Percentiles rank a stretch among this genome's conserved stretches.
Conservation (phyloP, 2,113 vertebrate genomes). For the Ammodramus savannarum region DNA sequence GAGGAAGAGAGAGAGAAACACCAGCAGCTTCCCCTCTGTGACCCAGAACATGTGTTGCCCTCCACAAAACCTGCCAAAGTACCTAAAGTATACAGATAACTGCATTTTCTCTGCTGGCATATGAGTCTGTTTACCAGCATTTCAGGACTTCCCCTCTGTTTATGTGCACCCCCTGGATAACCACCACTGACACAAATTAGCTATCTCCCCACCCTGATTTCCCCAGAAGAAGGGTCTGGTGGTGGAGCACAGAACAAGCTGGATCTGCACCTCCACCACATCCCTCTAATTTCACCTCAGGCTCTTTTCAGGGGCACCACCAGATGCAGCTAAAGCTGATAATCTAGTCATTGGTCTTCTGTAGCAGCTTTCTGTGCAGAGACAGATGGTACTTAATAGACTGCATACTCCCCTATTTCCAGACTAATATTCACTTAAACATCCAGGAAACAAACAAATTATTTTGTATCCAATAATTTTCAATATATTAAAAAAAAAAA, state of each 20-base stretch:
- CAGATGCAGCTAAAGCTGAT: neutral
- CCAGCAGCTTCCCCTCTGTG: neutral
- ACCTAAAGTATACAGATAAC: neutral
- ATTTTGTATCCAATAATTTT: neutral
- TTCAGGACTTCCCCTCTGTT: neutral
- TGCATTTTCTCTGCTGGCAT: neutral
- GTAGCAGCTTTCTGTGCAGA: neutral
- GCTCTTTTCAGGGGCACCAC: neutral
- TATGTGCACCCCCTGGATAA: neutral
- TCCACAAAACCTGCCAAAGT: neutral
- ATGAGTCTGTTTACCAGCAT: neutral
- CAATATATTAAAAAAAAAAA: neutral
- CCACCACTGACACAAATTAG: neutral
- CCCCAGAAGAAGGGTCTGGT: neutral
- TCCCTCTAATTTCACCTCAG: neutral
- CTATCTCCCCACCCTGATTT: neutral
- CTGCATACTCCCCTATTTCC: neutral
- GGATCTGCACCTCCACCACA: neutral
- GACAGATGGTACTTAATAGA: neutral
- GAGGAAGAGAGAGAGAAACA: neutral
- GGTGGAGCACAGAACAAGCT: fast-evolving
- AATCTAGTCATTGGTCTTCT: neutral
- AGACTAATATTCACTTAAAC: neutral
- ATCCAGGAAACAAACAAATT: neutral
- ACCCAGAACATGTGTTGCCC: neutral